These are phyloP conservation scores for Scortum barcoo DNA, from an alignment of 2,113 vertebrate species.

Conservation along the genomic window DNA sequence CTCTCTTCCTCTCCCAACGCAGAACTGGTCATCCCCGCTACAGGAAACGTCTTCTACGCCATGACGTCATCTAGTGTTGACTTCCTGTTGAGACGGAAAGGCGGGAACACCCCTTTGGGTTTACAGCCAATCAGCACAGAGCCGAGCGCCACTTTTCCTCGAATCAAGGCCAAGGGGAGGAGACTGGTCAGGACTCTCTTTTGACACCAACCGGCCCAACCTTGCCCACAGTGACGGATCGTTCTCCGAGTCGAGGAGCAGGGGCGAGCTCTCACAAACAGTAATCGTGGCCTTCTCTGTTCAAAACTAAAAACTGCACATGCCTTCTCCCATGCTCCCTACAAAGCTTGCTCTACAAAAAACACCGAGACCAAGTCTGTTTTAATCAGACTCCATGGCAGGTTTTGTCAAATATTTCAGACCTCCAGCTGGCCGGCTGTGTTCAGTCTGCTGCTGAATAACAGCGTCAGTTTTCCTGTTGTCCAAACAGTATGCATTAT, in stretches of 20 bases:
- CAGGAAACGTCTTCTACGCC: constrained; percentile 93
- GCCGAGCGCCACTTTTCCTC: constrained; percentile 90
- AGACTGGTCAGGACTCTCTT: constrained; percentile 87
- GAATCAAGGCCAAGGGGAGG: constrained; percentile 90
- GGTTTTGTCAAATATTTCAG: constrained; percentile 22
- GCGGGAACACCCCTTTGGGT: constrained; percentile 71
- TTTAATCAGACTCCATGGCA: constrained; percentile 4
- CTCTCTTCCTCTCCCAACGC: constrained; percentile 12
- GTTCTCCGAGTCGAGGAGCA: background rate
- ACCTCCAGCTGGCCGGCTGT: constrained; percentile 29
- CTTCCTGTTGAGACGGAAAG: constrained; percentile 87
- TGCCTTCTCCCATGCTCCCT: constrained; percentile 34
- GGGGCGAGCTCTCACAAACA: constrained; percentile 7
- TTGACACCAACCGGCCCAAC: constrained; percentile 61
- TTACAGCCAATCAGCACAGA: constrained; percentile 76
- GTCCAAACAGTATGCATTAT: constrained; percentile 18
- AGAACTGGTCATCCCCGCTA: constrained; percentile 90
- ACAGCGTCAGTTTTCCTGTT: constrained; percentile 7
- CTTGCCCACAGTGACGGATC: background rate
- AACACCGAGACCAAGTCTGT: constrained; percentile 41
- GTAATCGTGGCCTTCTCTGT: constrained; percentile 56
- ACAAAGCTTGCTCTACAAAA: constrained; percentile 35
- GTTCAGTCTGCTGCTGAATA: constrained; percentile 42
- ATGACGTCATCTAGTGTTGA: constrained; percentile 91
- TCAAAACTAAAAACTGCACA: constrained; percentile 22